These are phyloP conservation scores for Pseudonaja textilis DNA, from an alignment of 2,113 vertebrate species.

Conservation along the genomic window DNA sequence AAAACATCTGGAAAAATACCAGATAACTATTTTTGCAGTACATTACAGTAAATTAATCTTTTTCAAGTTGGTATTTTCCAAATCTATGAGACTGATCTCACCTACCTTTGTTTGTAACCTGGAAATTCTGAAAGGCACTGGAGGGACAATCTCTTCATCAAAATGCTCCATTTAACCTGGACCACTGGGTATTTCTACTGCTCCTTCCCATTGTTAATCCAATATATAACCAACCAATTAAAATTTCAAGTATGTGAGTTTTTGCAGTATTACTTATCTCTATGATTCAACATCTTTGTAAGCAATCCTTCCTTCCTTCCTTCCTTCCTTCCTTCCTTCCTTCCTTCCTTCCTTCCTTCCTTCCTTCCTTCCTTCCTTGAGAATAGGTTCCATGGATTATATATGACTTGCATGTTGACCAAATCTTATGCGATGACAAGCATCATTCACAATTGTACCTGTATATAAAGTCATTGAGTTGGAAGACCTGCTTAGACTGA, in stretches of 20 bases:
- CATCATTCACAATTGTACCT: not conserved
- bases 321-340: no score
- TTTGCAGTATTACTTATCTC: not conserved
- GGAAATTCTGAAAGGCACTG: not conserved
- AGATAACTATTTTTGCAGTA: not conserved
- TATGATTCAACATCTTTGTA: not conserved
- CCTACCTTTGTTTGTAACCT: not conserved
- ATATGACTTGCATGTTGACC: not conserved
- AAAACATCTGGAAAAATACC: not conserved
- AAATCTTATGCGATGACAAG: not conserved
- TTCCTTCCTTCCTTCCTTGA: not conserved
- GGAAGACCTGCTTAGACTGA: not conserved
- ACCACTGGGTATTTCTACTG: not conserved
- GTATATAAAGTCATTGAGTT: not conserved
- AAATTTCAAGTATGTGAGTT: not conserved
- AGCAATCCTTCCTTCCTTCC: not conserved
- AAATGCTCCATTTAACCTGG: not conserved
- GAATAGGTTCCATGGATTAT: not conserved
- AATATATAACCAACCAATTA: not conserved
- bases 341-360: no score
- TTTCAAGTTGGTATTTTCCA: not conserved
- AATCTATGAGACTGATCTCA: not conserved
- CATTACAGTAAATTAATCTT: not conserved
- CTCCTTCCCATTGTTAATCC: not conserved
- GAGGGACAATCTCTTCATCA: not conserved